phyloP scores from a whole-genome alignment of 2,888 invertebrate genomes.

The Volucella bombylans region DNA sequence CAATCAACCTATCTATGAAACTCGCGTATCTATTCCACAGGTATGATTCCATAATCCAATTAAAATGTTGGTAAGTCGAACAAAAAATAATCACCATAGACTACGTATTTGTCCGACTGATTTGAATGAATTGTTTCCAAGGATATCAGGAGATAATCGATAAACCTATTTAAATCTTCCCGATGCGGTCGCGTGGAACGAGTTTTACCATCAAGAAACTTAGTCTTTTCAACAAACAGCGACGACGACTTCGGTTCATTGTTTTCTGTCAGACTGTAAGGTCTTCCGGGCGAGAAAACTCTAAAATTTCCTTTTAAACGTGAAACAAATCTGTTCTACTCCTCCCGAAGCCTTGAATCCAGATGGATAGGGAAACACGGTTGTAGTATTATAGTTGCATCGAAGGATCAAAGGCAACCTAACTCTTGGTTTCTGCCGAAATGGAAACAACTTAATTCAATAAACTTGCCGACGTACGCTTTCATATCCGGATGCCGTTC shows the following conservation, averaged over 20 bases:
- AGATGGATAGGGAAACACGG: slow-evolving; percentile 48
- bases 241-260: slow-evolving; percentile 41
- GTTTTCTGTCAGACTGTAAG: slow-evolving; percentile 47
- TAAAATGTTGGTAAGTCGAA: slow-evolving; percentile 51
- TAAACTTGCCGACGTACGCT: slow-evolving; percentile 42
- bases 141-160: slow-evolving; percentile 41
- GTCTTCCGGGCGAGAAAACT: slow-evolving; percentile 50
- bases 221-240: slow-evolving; percentile 11
- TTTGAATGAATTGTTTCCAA: neutral
- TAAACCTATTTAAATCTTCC: slow-evolving; percentile 26
- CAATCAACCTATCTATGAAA: neutral
- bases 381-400: slow-evolving; percentile 26
- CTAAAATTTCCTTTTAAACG: slow-evolving; percentile 46
- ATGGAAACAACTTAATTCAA: slow-evolving; percentile 68
- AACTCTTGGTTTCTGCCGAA: slow-evolving; percentile 42
- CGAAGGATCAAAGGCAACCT: slow-evolving; percentile 61
- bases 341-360: neutral
- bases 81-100: slow-evolving; percentile 24
- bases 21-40: slow-evolving; percentile 34
- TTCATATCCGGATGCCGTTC: neutral
- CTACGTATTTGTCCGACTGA: slow-evolving; percentile 1
- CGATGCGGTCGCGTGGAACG: slow-evolving; percentile 25
- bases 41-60: slow-evolving; percentile 70
- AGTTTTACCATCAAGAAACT: slow-evolving; percentile 45
- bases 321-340: slow-evolving; percentile 15